Evolutionary conservation across 1,140 invertebrate species (phyloP).

Genomic region (Leptinotarsa lineolata): DNA sequence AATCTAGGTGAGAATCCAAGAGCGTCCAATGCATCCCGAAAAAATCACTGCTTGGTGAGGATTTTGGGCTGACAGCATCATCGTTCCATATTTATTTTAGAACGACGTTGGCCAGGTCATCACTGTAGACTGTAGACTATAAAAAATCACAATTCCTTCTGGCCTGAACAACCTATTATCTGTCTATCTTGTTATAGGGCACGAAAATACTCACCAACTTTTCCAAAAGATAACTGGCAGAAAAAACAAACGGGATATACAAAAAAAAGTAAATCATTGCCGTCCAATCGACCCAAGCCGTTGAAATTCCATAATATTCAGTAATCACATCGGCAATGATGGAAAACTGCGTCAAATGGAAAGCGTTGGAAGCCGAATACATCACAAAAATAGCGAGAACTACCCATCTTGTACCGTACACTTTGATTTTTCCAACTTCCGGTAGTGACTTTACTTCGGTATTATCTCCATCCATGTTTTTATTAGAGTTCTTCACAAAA

Average conservation of each 20-base stretch:
- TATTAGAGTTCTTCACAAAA: too few species aligned
- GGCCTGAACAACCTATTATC: too few species aligned
- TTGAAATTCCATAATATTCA: constrained; percentile 75
- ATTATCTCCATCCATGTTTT: too few species aligned
- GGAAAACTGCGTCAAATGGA: constrained; percentile 90
- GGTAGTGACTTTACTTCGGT: constrained; percentile 29
- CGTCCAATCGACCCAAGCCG: constrained; percentile 86
- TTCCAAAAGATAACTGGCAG: constrained; percentile 90
- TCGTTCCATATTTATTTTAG: too few species aligned
- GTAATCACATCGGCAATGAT: constrained; percentile 80
- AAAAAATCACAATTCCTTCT: too few species aligned
- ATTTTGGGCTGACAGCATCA: too few species aligned
- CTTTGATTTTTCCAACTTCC: constrained; percentile 64
- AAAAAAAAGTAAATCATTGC: constrained; percentile 97
- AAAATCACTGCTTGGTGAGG: too few species aligned
- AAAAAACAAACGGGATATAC: constrained; percentile 95
- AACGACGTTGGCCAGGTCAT: too few species aligned
- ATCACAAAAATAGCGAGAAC: constrained; percentile 86
- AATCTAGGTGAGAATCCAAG: too few species aligned
- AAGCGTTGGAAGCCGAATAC: constrained; percentile 87
- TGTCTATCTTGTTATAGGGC: too few species aligned
- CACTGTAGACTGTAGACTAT: too few species aligned
- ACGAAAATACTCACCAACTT: constrained; percentile 72
- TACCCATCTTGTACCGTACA: constrained; percentile 82
- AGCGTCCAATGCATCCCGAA: too few species aligned